Percentiles rank a stretch among this genome's conserved stretches.
Evolutionary conservation across 2,797 vertebrate genomes (phyloP).

Genomic region (Carcharodon carcharias): DNA sequence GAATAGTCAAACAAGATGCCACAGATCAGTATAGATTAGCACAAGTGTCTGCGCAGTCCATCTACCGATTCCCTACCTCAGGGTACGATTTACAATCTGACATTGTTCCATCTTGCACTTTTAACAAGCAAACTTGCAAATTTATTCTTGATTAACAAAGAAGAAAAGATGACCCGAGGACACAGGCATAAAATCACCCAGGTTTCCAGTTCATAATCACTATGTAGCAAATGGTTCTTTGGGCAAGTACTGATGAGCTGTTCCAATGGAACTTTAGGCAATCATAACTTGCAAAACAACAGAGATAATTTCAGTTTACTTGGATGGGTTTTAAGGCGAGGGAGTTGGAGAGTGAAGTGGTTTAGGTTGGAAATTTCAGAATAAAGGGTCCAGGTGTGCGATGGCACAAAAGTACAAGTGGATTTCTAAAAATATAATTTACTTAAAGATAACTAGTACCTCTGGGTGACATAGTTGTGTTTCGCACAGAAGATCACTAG

Average conservation of each 20-base stretch:
- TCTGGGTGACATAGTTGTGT: background rate
- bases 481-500: background rate
- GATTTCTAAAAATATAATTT: background rate
- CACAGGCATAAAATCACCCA: background rate
- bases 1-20: conserved; percentile 42
- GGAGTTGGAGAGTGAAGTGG: background rate
- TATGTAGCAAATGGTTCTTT: background rate
- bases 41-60: background rate
- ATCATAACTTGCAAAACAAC: background rate
- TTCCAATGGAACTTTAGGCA: too few species aligned
- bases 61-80: background rate
- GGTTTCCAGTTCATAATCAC: background rate
- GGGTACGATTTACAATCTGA: background rate
- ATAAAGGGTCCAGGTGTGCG: background rate
- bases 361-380: background rate
- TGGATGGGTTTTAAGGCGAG: background rate
- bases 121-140: background rate
- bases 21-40: background rate
- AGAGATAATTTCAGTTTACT: background rate
- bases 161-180: background rate
- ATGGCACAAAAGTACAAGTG: background rate
- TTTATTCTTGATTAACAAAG: background rate
- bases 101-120: background rate
- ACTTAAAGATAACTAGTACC: background rate
- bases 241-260: background rate